These are phyloP conservation scores for Agrilus biguttatus DNA, from an alignment of 2,888 invertebrate genomes.

Conservation along the genomic window DNA sequence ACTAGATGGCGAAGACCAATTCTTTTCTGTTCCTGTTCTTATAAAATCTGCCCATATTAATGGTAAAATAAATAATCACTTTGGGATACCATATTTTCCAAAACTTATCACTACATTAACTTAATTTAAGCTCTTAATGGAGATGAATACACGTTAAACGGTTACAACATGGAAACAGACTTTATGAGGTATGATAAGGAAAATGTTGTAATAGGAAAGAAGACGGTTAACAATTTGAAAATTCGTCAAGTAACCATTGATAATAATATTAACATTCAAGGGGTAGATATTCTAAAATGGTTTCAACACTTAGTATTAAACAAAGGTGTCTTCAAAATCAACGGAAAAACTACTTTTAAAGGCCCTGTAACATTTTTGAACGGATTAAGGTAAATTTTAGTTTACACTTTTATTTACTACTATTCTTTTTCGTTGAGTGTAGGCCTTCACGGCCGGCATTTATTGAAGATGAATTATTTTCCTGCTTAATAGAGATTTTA, in stretches of 20 bases:
- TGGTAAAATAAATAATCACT: constrained; percentile 11
- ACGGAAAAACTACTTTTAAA: constrained; percentile 32
- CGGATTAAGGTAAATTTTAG: constrained; percentile 22
- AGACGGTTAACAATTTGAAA: constrained; percentile 26
- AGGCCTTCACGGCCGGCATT: too few relatives aligned
- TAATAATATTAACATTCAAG: constrained; percentile 25
- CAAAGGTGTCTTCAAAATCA: constrained; percentile 27
- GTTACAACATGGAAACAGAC: constrained; percentile 35
- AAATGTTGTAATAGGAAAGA: constrained; percentile 33
- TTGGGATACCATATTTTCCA: background rate
- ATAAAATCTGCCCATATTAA: constrained; percentile 16
- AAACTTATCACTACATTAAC: background rate
- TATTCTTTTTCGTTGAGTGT: too few relatives aligned
- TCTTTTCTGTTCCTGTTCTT: constrained; percentile 22
- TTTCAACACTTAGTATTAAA: constrained; percentile 30
- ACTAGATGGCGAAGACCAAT: constrained; percentile 30
- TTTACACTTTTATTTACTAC: constrained; percentile 7
- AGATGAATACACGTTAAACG: constrained; percentile 30
- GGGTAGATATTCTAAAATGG: constrained; percentile 34
- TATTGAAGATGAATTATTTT: too few relatives aligned
- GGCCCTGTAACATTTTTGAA: constrained; percentile 25
- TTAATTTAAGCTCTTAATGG: constrained; percentile 16
- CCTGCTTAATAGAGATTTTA: too few relatives aligned
- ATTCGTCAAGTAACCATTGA: constrained; percentile 26
- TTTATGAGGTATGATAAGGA: constrained; percentile 31